Evolutionary conservation across 2,888 invertebrate genomes (phyloP).

Genomic region (Synergus laeviventris): DNA sequence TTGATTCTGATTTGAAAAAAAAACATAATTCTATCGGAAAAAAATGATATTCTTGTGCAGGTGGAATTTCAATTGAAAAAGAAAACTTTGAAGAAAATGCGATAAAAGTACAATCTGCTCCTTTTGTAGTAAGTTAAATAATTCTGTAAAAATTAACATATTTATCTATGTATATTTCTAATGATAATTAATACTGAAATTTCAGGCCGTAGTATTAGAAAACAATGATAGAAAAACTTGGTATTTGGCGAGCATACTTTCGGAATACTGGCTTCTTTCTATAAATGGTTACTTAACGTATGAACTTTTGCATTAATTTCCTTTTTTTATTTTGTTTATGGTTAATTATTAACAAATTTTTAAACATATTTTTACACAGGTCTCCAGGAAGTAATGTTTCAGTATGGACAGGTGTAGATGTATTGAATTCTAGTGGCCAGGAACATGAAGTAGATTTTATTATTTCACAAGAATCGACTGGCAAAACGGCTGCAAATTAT

Average conservation of each 20-base stretch:
- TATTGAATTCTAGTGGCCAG: neutral
- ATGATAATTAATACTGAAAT: neutral
- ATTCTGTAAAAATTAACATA: neutral
- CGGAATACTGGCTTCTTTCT: slow-evolving; percentile 1
- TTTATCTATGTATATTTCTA: neutral
- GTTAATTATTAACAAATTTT: neutral
- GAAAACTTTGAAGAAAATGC: neutral
- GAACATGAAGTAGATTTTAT: neutral
- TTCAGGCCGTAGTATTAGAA: neutral
- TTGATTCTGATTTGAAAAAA: neutral
- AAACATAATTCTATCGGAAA: neutral
- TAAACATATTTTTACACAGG: neutral
- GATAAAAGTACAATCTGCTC: neutral
- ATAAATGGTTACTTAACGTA: slow-evolving; percentile 4
- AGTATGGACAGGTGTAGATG: neutral
- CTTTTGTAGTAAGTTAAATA: neutral
- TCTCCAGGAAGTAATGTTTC: neutral
- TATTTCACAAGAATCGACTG: neutral
- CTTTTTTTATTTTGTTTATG: neutral
- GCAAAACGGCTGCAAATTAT: neutral
- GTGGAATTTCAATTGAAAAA: neutral
- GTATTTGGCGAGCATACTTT: neutral
- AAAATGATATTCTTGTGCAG: neutral
- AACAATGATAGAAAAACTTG: neutral
- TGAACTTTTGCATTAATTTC: neutral